Conservation (phyloP, 2,113 vertebrate species). For the Ammodytes marinus region DNA sequence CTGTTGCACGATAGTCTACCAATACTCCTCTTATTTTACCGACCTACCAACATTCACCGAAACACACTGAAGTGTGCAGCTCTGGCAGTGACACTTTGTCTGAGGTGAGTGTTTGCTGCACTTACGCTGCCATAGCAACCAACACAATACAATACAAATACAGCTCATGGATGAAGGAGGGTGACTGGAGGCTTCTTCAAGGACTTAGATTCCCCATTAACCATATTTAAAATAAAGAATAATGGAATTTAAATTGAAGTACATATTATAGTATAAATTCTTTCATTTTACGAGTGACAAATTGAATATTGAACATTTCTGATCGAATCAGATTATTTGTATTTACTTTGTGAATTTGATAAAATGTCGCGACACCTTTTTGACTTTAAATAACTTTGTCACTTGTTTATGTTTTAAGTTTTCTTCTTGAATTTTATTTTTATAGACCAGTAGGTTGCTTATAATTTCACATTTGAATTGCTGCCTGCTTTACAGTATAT, state of each 20-base stretch:
- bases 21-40: not conserved
- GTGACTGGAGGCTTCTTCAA: not conserved
- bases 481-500: not conserved
- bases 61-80: not conserved
- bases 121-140: constrained; percentile 17
- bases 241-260: no score
- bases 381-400: no score
- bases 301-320: no score
- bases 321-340: no score
- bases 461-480: not conserved
- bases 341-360: no score
- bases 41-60: not conserved
- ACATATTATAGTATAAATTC: no score
- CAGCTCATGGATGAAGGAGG: not conserved
- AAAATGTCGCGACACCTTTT: no score
- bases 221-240: no score
- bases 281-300: no score
- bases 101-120: constrained; percentile 7
- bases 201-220: not conserved
- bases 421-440: not conserved
- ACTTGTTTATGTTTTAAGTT: not conserved
- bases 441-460: no score
- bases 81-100: constrained; percentile 20
- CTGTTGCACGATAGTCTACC: not conserved
- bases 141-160: constrained; percentile 7